Evolutionary conservation across 2,113 vertebrate species (phyloP).

Genomic region (human (Homo sapiens)): GRCh38 chr18:48202001-48202500

Average conservation of each 20-base stretch:
- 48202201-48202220: background rate
- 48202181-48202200: background rate
- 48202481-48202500: accelerated
- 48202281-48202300: background rate
- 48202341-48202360: background rate
- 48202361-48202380: background rate
- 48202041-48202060: background rate
- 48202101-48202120: accelerated
- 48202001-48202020: background rate
- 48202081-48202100: background rate
- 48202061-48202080: background rate
- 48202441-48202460: background rate
- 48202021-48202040: background rate
- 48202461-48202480: background rate
- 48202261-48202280: background rate
- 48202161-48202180: background rate
- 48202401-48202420: background rate
- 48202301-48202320: background rate
- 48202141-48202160: background rate
- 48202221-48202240: background rate
- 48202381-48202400: background rate
- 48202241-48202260: background rate
- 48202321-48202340: background rate
- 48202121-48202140: background rate
- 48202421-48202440: background rate